phyloP scores from a whole-genome alignment of 2,113 vertebrate species.

The Hippocampus comes region DNA sequence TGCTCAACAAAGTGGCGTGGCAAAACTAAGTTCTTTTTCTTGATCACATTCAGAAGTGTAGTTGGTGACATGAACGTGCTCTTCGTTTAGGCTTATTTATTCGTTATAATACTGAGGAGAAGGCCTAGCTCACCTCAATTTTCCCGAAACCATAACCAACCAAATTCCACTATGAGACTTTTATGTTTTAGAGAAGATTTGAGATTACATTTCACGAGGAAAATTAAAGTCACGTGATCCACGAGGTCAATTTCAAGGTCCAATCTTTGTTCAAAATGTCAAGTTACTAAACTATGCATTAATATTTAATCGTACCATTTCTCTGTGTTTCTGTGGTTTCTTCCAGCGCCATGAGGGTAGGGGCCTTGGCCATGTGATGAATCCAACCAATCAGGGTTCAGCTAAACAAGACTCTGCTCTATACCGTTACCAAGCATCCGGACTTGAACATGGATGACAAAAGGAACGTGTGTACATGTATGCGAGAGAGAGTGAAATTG shows the following conservation, averaged over 20 bases:
- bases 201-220: too few species aligned
- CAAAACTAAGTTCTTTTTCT: background rate
- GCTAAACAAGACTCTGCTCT: conserved; percentile 46
- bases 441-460: conserved; percentile 67
- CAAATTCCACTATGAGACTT: background rate
- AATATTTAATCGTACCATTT: background rate
- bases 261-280: too few species aligned
- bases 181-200: too few species aligned
- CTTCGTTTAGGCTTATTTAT: too few species aligned
- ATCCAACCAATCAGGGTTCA: conserved; percentile 51
- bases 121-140: background rate
- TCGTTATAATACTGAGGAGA: too few species aligned
- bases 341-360: conserved; percentile 39
- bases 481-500: conserved; percentile 9
- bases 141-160: background rate
- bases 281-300: too few species aligned
- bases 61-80: too few species aligned
- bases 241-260: too few species aligned
- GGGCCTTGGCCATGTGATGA: conserved; percentile 40
- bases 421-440: conserved; percentile 47
- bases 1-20: background rate
- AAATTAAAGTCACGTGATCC: too few species aligned
- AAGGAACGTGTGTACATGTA: conserved; percentile 56
- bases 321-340: background rate
- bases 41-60: background rate